Conservation (phyloP, 2,797 vertebrate species). For the Mormyrops attenuatus region DNA sequence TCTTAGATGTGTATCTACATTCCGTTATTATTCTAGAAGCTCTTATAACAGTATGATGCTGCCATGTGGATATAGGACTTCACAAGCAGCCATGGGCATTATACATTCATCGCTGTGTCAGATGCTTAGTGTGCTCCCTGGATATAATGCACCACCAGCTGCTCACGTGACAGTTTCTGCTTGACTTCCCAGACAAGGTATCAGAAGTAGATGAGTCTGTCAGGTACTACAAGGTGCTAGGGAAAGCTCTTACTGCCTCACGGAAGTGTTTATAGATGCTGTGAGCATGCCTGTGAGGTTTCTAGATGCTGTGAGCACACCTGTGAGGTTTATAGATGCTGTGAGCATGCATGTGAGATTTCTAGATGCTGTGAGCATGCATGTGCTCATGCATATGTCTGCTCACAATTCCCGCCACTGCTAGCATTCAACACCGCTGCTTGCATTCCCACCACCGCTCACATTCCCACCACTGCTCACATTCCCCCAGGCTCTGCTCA, state of each 20-base stretch:
- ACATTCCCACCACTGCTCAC: background rate
- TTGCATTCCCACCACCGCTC: background rate
- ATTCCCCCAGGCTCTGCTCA: too few species aligned
- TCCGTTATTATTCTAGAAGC: background rate
- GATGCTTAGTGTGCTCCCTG: background rate
- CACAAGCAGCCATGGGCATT: background rate
- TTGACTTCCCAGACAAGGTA: background rate
- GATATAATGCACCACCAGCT: background rate
- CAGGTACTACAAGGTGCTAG: background rate
- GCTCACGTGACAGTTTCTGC: background rate
- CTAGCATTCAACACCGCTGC: background rate
- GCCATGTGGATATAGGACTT: background rate
- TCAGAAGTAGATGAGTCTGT: background rate
- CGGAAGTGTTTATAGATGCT: too few species aligned
- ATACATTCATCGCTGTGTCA: background rate
- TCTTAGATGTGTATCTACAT: background rate
- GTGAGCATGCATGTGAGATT: background rate
- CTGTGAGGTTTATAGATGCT: background rate
- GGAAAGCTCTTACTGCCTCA: background rate
- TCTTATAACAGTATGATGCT: background rate
- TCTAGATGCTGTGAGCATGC: too few species aligned
- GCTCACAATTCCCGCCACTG: too few species aligned
- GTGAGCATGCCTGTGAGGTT: too few species aligned
- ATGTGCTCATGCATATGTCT: too few species aligned
- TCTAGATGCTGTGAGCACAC: background rate